phyloP scores from a whole-genome alignment of 2,888 invertebrate genomes.

The Biston betularia region DNA sequence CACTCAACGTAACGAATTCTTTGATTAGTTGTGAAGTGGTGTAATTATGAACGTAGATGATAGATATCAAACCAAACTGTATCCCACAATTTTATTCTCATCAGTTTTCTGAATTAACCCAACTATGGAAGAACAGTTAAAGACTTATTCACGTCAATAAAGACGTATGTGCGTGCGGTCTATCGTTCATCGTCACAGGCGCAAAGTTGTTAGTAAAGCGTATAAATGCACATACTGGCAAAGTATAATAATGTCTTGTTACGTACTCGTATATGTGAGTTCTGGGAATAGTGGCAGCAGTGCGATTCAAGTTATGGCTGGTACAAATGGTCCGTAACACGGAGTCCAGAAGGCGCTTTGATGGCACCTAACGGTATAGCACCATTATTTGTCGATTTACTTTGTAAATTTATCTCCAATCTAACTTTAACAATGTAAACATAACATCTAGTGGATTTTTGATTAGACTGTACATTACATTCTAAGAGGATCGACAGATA shows the following conservation, averaged over 20 bases:
- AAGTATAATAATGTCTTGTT: slow-evolving; percentile 7
- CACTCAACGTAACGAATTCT: no score
- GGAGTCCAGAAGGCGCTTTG: slow-evolving; percentile 19
- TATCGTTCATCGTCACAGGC: background rate
- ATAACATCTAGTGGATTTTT: no score
- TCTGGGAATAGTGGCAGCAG: slow-evolving; percentile 17
- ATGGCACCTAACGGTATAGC: slow-evolving; percentile 17
- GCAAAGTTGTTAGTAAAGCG: background rate
- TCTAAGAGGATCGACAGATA: no score
- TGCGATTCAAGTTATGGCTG: slow-evolving; percentile 21
- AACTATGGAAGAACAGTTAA: no score
- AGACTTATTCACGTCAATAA: background rate
- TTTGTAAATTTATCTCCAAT: slow-evolving; percentile 19
- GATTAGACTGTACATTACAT: no score
- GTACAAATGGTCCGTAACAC: slow-evolving; percentile 23
- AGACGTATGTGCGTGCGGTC: background rate
- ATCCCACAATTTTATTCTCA: no score
- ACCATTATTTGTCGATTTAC: slow-evolving; percentile 15
- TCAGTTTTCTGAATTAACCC: no score
- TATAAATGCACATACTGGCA: background rate
- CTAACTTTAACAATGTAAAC: slow-evolving; percentile 4
- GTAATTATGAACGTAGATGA: no score
- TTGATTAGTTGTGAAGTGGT: no score
- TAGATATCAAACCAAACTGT: no score
- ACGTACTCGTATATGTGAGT: slow-evolving; percentile 14